Evolutionary conservation across 2,797 vertebrate species (phyloP), one percentile per base, ranked within the genome.

Genomic region (Oophaga sylvatica): DNA sequence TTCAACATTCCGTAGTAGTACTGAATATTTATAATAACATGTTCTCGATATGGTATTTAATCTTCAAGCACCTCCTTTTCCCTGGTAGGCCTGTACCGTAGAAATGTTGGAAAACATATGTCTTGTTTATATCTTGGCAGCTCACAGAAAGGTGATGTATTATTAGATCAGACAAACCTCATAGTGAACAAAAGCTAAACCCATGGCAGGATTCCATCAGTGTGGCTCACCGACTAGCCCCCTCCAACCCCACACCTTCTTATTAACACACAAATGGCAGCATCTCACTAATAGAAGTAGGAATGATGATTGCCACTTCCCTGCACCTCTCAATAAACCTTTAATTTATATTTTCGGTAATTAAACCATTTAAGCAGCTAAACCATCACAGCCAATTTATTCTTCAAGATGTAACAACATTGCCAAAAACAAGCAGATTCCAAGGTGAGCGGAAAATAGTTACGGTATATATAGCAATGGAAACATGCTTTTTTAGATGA

Each of bases 91-190:
- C 26, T 91, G 86, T 91, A 85, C 87, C 90, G 88, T 92, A 90
- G 0, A 0, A 91, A 89, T 91, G 91, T 91, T 90, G 91, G 89
- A 91, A 91, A 92, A 91, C 91, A 92, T 92, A 91, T 91, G 91
- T 90, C 92, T 93, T 92, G 88, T 90, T 90, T 87, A 92, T 91
- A 89, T 92, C 90, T 92, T 92, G 92, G 92, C 91, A 92, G 53
- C 3, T 0, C 62, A 81, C 90, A 89, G 89, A 92, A 93, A 91
- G 89, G 89, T 91, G 92, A 91, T 89, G 90, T 93, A 92, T 92
- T 90, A 92, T 92, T 92, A 92, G 92, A 88, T 88, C 68, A 88
- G 79, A 70, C 73, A 75, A 81, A 77, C 82, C 59, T 80, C 57
- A 57, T 41, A 31, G 65, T 73, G 56, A 29, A 17, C 19, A 78